Conservation (phyloP, 1,140 invertebrate species). For the Scaptomyza hsui region DNA sequence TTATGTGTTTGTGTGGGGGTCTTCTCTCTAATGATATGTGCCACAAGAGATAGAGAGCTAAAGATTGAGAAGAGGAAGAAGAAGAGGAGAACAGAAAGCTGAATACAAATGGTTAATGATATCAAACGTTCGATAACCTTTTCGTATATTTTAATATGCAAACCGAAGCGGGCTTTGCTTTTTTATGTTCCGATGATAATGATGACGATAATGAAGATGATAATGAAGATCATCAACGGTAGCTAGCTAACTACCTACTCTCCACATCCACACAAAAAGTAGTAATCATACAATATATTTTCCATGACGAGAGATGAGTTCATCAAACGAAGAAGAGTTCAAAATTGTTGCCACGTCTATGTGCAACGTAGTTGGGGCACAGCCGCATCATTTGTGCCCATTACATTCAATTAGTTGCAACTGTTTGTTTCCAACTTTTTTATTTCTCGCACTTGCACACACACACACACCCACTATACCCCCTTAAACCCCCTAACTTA, state of each 20-base stretch:
- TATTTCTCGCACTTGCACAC: constrained; percentile 63
- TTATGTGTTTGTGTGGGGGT: constrained; percentile 40
- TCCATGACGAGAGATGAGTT: constrained; percentile 73
- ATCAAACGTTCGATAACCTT: constrained; percentile 83
- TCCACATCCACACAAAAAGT: neutral
- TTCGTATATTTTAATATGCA: constrained; percentile 80
- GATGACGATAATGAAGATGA: constrained; percentile 59
- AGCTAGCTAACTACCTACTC: constrained; percentile 58
- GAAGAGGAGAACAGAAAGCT: constrained; percentile 48
- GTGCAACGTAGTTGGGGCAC: constrained; percentile 25
- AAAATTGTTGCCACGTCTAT: constrained; percentile 44
- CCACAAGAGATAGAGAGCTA: neutral
- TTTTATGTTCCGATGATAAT: constrained; percentile 41
- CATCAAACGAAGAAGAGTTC: constrained; percentile 75
- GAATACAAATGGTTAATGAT: constrained; percentile 75
- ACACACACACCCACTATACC: constrained; percentile 1
- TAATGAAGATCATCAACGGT: constrained; percentile 51
- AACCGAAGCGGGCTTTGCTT: constrained; percentile 45
- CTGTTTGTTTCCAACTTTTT: constrained; percentile 58
- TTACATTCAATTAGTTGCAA: constrained; percentile 79
- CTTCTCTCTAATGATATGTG: constrained; percentile 47
- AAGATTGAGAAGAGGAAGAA: neutral
- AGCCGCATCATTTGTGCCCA: constrained; percentile 74
- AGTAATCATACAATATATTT: constrained; percentile 43
- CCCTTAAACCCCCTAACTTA: constrained; percentile 33